Base-by-base conservation (phyloP, 92 coral and sea anemone genomes). In the Phenganax subtilis region DNA sequence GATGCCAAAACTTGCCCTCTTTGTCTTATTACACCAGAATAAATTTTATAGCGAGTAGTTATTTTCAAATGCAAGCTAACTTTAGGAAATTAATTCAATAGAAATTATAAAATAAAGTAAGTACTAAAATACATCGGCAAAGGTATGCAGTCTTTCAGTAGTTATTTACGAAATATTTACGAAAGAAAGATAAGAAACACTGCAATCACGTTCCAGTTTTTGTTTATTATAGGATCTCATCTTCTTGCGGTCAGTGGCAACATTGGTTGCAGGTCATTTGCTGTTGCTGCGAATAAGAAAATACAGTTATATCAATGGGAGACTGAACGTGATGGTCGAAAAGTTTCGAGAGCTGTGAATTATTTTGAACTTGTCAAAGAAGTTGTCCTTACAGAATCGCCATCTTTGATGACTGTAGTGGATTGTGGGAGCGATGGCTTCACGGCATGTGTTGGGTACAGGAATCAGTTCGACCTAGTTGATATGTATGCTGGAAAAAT, bases 391-490 rank as follows among this genome's bases (percentile, higher is more conserved):
- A 84, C 87, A 8, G 98, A 93, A 31, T 69, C 97, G 6, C 96
- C 98, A n/a, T 63, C 77, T 58, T 79, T 93, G 9, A 84, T 93
- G 94, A 90, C 97, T 15, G 75, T 93, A 55, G 88, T 91, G 53
- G 83, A 79, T 64, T 65, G 83, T 64, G 83, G 83, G 8, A 52
- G 61, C 16, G 69, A 79, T 5, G 74, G 73, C 6, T 87, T 85
- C 73, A 80, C 89, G 15, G 56, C 91, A 7, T 93, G 98, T 75
- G 92, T 90, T 51, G 98, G 97, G 2, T 87, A 88, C 82, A 90
- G 91, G 67, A 81, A 91, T 81, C 88, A 90, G 55, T 93, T 91
- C 85, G 98, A 93, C 76, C 85, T 93, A 60, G 86, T 93, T 55
- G 74, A 79, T 28, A 87, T 83, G 30, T 85, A 81, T 8, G 71